These are phyloP conservation scores for Oedothorax gibbosus DNA, from an alignment of 1,140 invertebrate genomes.

Conservation along the genomic window DNA sequence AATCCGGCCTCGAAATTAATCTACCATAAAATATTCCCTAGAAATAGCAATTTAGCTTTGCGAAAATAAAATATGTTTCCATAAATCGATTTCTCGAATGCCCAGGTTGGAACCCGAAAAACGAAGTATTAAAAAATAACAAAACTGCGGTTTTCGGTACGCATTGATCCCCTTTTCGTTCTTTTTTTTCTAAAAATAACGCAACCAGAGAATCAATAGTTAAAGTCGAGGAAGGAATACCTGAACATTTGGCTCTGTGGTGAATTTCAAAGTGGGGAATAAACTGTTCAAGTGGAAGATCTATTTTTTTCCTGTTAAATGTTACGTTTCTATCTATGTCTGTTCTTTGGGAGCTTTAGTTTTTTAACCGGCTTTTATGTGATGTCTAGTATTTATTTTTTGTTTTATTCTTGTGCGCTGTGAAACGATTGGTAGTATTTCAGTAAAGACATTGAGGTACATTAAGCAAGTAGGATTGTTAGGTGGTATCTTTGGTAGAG, in stretches of 20 bases:
- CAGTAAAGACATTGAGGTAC: too few relatives aligned
- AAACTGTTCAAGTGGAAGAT: background rate
- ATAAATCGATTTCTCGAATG: conserved; percentile 13
- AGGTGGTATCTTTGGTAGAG: too few relatives aligned
- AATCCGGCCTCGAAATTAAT: conserved; percentile 2
- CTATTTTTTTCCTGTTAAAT: background rate
- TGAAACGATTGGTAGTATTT: too few relatives aligned
- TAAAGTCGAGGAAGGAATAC: conserved; percentile 45
- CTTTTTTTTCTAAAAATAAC: conserved; percentile 42
- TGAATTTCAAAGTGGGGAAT: conserved; percentile 42
- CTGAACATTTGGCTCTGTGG: conserved; percentile 31
- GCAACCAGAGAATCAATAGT: conserved; percentile 39
- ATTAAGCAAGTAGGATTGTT: too few relatives aligned
- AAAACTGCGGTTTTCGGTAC: conserved; percentile 20
- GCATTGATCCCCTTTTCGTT: conserved; percentile 15
- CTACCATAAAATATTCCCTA: background rate
- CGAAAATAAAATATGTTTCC: conserved; percentile 30
- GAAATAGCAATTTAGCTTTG: conserved; percentile 6
- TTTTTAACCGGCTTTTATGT: background rate
- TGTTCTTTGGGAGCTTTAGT: background rate
- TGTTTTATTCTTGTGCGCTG: background rate
- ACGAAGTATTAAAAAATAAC: conserved; percentile 6
- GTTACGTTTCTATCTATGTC: background rate
- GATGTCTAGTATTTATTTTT: too few relatives aligned
- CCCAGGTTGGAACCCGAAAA: background rate